Percentiles rank a stretch among this genome's conserved stretches.
Conservation (phyloP, 2,113 vertebrate genomes). For the Rissa tridactyla region DNA sequence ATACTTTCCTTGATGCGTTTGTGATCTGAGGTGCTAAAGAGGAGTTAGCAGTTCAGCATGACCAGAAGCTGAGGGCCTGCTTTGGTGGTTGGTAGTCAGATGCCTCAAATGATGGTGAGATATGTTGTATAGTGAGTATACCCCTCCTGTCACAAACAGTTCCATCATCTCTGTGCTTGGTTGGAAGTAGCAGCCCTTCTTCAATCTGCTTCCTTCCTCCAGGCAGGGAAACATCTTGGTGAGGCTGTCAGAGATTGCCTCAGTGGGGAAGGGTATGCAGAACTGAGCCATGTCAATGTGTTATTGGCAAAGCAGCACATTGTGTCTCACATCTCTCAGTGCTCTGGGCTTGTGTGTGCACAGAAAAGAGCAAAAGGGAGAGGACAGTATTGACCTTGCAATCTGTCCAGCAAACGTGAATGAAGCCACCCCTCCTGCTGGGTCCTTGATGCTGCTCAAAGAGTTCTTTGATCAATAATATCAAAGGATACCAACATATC, state of each 20-base stretch:
- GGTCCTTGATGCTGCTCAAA: neutral
- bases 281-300: neutral
- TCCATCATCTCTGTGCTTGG: neutral
- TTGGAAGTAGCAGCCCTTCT: neutral
- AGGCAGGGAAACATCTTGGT: neutral
- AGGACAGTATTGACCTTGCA: neutral
- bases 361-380: neutral
- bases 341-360: neutral
- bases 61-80: neutral
- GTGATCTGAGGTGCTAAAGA: neutral
- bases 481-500: neutral
- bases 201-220: neutral
- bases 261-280: neutral
- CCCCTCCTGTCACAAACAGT: neutral
- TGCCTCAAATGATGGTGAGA: neutral
- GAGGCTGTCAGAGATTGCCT: neutral
- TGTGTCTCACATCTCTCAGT: neutral
- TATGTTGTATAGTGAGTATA: neutral
- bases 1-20: neutral
- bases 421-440: neutral
- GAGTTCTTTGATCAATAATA: neutral
- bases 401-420: neutral
- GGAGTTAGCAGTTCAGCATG: neutral
- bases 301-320: neutral
- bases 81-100: neutral